A percentile compares a stretch with the other conserved stretches of the same genome.
These are phyloP conservation scores for Leptinotarsa rubiginosa DNA, from an alignment of 2,888 invertebrate species.

Conservation along the genomic window DNA sequence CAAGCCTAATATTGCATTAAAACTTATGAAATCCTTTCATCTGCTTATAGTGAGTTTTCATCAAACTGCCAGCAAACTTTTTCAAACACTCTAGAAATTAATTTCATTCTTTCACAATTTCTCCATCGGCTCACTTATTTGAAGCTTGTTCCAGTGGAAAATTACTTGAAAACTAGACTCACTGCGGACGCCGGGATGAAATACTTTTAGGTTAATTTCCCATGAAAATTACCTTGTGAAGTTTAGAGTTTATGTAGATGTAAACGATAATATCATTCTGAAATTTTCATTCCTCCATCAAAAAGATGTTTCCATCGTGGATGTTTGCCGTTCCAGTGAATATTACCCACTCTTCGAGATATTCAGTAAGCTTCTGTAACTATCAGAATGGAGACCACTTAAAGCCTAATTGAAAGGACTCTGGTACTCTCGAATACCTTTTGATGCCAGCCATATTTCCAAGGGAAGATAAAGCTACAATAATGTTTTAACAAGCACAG, in stretches of 20 bases:
- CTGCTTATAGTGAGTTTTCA: slow-evolving; percentile 29
- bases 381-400: not conserved
- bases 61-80: slow-evolving; percentile 31
- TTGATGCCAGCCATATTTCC: not conserved
- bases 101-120: slow-evolving; percentile 35
- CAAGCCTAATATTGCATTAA: slow-evolving; percentile 21
- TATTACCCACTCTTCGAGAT: not conserved
- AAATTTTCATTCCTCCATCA: not conserved
- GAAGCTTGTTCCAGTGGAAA: slow-evolving; percentile 32
- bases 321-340: not conserved
- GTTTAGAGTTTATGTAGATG: not conserved
- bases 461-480: not conserved
- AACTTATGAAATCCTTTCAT: slow-evolving; percentile 32
- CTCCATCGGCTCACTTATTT: slow-evolving; percentile 35
- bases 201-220: slow-evolving; percentile 31
- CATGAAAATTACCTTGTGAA: slow-evolving; percentile 35
- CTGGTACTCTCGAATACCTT: not conserved
- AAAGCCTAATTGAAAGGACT: not conserved
- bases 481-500: not conserved
- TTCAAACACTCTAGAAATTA: slow-evolving; percentile 32
- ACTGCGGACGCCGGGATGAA: slow-evolving; percentile 27
- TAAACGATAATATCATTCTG: slow-evolving; percentile 9
- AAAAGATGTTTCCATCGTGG: not conserved
- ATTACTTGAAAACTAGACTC: slow-evolving; percentile 37
- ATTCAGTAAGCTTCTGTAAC: not conserved